phyloP scores from a whole-genome alignment of 2,113 vertebrate species.

The Procavia capensis region DNA sequence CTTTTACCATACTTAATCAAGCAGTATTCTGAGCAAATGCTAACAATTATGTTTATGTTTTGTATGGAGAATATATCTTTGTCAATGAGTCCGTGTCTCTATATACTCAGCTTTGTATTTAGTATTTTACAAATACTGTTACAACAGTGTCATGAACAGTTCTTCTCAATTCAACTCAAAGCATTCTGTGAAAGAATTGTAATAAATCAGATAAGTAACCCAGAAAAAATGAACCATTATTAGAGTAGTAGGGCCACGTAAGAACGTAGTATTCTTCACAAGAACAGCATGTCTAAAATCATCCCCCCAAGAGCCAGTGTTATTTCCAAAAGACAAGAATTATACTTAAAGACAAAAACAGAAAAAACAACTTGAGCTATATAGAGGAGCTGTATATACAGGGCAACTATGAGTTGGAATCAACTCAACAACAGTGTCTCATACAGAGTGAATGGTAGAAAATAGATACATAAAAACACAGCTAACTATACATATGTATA shows the following conservation, averaged over 20 bases:
- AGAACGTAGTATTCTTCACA: background rate
- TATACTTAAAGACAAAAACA: background rate
- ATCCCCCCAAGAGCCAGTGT: accelerated
- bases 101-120: no score
- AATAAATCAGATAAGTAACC: background rate
- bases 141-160: background rate
- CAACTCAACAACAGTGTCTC: no score
- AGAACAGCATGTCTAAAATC: background rate
- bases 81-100: no score
- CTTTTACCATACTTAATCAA: no score
- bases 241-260: background rate
- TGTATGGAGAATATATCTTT: no score
- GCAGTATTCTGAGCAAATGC: no score
- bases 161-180: background rate
- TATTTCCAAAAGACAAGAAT: background rate
- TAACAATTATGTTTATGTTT: no score
- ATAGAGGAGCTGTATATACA: background rate
- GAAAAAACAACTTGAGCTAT: background rate
- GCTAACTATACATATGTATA: background rate
- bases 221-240: background rate
- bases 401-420: no score
- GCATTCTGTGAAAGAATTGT: background rate
- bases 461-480: background rate
- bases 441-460: no score
- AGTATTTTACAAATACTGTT: background rate